These are phyloP conservation scores for Thalpophila matura DNA, from an alignment of 2,888 invertebrate genomes.

Conservation along the genomic window DNA sequence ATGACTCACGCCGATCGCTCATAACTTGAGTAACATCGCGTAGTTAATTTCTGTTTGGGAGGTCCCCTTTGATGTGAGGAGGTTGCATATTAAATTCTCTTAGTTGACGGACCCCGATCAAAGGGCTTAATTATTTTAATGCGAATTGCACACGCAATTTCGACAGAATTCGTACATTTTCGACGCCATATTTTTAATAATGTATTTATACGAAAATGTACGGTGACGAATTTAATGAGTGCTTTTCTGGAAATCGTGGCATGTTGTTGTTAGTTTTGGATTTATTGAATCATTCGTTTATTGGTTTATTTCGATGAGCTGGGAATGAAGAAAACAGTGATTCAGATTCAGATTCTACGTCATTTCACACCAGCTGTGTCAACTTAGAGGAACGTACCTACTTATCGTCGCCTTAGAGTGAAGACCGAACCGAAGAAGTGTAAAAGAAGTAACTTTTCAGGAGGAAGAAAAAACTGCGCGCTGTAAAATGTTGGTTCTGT, in stretches of 20 bases:
- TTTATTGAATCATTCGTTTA: constrained; percentile 20
- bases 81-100: constrained; percentile 84
- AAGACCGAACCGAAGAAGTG: no score
- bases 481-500: no score
- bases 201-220: constrained; percentile 14
- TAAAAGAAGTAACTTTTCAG: no score
- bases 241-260: constrained; percentile 32
- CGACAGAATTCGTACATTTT: constrained; percentile 63
- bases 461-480: no score
- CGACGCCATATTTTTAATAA: constrained; percentile 50
- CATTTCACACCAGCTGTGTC: constrained; percentile 19
- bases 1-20: constrained; percentile 44
- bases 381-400: background rate
- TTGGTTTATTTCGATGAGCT: constrained; percentile 22
- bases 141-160: constrained; percentile 66
- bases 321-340: constrained; percentile 18
- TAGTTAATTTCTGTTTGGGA: constrained; percentile 81
- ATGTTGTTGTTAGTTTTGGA: constrained; percentile 36
- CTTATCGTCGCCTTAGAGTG: no score
- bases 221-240: constrained; percentile 44
- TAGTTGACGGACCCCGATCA: constrained; percentile 78
- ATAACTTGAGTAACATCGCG: constrained; percentile 50
- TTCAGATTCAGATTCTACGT: constrained; percentile 36
- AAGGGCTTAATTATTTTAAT: constrained; percentile 80
- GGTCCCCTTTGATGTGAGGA: constrained; percentile 79